Conservation (phyloP, 2,888 invertebrate genomes). For the Leistus spinibarbis region DNA sequence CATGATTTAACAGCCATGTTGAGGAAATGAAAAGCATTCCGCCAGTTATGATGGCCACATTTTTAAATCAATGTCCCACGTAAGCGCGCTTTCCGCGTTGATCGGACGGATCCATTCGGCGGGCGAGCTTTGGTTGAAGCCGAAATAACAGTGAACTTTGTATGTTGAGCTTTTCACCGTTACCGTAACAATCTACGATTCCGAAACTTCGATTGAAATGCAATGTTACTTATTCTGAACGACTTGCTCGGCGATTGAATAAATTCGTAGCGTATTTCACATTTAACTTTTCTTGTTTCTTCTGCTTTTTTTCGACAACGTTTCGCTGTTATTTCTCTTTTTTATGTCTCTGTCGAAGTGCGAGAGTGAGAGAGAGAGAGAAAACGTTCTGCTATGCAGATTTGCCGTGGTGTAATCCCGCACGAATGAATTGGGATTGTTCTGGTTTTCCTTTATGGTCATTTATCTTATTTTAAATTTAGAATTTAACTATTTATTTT, state of each 20-base stretch:
- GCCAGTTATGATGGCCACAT: not conserved
- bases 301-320: not conserved
- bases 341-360: not conserved
- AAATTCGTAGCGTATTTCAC: slow-evolving; percentile 25
- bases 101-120: not conserved
- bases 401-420: not conserved
- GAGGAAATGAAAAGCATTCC: not conserved
- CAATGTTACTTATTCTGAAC: slow-evolving; percentile 37
- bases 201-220: slow-evolving; percentile 24
- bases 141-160: slow-evolving; percentile 30
- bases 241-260: slow-evolving; percentile 35
- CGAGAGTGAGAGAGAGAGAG: not conserved
- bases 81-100: not conserved
- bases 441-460: not conserved
- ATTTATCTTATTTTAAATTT: not conserved
- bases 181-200: slow-evolving; percentile 37
- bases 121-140: not conserved
- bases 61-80: not conserved
- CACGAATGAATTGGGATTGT: not conserved
- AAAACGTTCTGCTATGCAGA: not conserved
- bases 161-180: slow-evolving; percentile 35
- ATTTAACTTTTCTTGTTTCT: not conserved
- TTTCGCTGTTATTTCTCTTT: not conserved
- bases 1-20: not conserved
- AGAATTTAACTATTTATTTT: not conserved